Base-by-base conservation (phyloP, 2,113 vertebrate genomes). In the Cochlearius cochlearius region DNA sequence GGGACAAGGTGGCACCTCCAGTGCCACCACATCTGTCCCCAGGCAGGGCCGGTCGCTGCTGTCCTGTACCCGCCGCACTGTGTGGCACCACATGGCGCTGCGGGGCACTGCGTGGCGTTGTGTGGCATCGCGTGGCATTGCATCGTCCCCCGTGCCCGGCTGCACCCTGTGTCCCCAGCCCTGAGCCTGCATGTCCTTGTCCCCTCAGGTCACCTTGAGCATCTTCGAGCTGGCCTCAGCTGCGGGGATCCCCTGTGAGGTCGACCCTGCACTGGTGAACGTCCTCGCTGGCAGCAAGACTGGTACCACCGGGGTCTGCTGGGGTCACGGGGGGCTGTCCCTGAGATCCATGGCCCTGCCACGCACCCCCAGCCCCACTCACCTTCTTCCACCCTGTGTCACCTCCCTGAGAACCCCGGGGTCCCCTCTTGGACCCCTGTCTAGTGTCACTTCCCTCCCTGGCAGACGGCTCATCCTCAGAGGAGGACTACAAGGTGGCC, bases 401-500 rank as follows among this genome's bases (percentile, higher is more conserved):
- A 34, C 56, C 52, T 69, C 4, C 13, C 1, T 27, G 41, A 30
- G 15, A 21, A 34, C 19, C 29, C 19, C 2, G 1, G 29, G 11
- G 50, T 32, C 21, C 39, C 72, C 29, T 58, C 39, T 23, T 1
- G 27, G 62, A 8, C 43, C 53, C 32, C 32, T 5, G 4, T 10
- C 15, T 21, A 25, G 9, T 59, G 78, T 77, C 64, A 30, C 58
- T 45, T 63, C 22, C 73, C 56, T 86, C 34, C 27, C 45, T 52
- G 58, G 30, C 97, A 99, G 99, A 99, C 9, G 98, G 96, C 94
- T 95, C 96, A 0, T 99, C 99, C 39, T 62, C 96, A 0, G 99
- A 99, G 74, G 99, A 99, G 78, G 99, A 99, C 58, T 99, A 99
- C 97, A 99, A 99, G 93, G 95, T 99, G 86, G 98, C 98, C 71